Percentiles rank a stretch among this genome's conserved stretches.
phyloP scores from a whole-genome alignment of 2,888 invertebrate species.

The Drosophila ustulata region DNA sequence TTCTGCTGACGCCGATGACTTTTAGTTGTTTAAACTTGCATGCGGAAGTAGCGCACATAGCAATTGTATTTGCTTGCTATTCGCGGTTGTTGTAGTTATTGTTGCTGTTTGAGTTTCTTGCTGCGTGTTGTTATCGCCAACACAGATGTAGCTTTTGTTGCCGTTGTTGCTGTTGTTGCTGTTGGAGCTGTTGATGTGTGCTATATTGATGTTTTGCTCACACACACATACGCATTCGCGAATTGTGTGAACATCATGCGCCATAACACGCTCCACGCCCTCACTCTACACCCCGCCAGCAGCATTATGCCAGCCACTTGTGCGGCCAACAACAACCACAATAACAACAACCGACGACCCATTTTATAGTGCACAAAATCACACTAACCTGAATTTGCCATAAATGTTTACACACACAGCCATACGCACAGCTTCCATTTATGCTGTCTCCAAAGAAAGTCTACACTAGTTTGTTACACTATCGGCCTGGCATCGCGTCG shows the following conservation, averaged over 20 bases:
- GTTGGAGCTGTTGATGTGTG: conserved; percentile 41
- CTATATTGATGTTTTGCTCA: conserved; percentile 66
- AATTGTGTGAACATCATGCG: conserved; percentile 47
- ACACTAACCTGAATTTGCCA: conserved; percentile 76
- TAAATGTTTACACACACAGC: conserved; percentile 55
- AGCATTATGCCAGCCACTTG: conserved; percentile 59
- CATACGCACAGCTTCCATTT: conserved; percentile 45
- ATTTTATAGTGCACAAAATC: conserved; percentile 74
- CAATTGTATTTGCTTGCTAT: conserved; percentile 53
- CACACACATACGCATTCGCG: conserved; percentile 29
- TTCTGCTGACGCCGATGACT: conserved; percentile 59
- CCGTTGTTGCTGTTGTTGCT: conserved; percentile 35
- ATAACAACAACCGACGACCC: conserved; percentile 48
- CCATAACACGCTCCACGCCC: conserved; percentile 6
- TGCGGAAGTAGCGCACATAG: conserved; percentile 69
- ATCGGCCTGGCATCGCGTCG: background rate
- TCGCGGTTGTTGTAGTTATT: conserved; percentile 25
- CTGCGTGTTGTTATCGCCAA: conserved; percentile 68
- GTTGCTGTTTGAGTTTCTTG: conserved; percentile 43
- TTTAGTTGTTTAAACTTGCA: conserved; percentile 72
- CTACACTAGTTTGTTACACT: conserved; percentile 15
- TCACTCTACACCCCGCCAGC: background rate
- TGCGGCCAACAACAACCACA: conserved; percentile 38
- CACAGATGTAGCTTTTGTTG: conserved; percentile 65
- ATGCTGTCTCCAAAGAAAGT: conserved; percentile 59